phyloP scores from a whole-genome alignment of 1,140 invertebrate species.

The Portunus trituberculatus region DNA sequence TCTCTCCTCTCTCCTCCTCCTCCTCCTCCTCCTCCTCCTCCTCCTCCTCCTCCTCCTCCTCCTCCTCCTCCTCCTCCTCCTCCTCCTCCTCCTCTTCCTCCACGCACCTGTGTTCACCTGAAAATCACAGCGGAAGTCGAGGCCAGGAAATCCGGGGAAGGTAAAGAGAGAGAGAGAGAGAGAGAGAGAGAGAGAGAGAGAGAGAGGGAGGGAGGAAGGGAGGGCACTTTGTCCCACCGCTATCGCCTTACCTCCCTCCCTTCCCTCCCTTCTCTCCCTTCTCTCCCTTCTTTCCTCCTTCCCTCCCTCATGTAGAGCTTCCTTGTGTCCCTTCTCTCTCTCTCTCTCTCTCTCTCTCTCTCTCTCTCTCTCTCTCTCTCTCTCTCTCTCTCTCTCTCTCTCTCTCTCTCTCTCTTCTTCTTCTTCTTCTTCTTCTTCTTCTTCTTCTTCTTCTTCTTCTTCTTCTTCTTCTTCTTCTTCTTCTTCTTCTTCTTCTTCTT shows the following conservation, averaged over 20 bases:
- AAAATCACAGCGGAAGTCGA: constrained; percentile 43
- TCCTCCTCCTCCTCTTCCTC: not conserved
- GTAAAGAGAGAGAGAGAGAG: not conserved
- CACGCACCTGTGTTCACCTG: constrained; percentile 35
- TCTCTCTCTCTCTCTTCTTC: too few relatives aligned
- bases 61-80: not conserved
- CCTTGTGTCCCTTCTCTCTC: not conserved
- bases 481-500: too few relatives aligned
- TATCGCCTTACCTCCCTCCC: not conserved
- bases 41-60: constrained; percentile 32
- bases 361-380: too few relatives aligned
- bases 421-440: too few relatives aligned
- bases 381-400: too few relatives aligned
- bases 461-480: too few relatives aligned
- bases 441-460: too few relatives aligned
- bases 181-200: not conserved
- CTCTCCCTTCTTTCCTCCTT: not conserved
- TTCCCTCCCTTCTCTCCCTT: not conserved
- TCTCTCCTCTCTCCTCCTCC: not conserved
- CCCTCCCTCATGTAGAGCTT: not conserved
- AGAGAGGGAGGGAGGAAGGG: not conserved
- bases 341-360: too few relatives aligned
- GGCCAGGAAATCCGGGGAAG: constrained; percentile 32
- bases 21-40: not conserved
- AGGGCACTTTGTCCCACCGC: not conserved